Evolutionary conservation across 2,797 vertebrate genomes (phyloP).

Genomic region (Darevskia mixta): DNA sequence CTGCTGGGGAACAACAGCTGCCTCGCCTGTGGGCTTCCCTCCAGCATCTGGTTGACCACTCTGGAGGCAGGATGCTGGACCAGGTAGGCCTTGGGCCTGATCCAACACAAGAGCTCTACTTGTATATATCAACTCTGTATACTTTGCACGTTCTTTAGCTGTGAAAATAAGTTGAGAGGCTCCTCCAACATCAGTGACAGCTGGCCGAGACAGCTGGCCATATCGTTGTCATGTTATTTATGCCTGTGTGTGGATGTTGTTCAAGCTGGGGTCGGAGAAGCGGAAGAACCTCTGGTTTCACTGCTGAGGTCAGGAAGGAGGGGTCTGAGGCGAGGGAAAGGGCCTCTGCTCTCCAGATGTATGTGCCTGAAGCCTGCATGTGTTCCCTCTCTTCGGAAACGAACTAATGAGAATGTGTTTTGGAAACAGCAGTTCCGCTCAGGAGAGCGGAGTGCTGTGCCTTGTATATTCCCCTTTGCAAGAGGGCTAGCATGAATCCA

Average conservation of each 20-base stretch:
- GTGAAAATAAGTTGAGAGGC: background rate
- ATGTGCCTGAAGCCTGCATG: background rate
- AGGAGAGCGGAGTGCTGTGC: background rate
- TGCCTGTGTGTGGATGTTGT: background rate
- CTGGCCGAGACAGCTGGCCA: background rate
- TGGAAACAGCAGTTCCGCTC: background rate
- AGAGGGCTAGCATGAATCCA: background rate
- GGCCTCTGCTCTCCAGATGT: constrained; percentile 11
- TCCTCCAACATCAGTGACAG: background rate
- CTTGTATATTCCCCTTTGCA: background rate
- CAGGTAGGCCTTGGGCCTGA: background rate
- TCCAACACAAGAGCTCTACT: background rate
- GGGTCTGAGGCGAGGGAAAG: background rate
- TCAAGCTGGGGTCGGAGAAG: background rate
- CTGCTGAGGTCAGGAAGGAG: background rate
- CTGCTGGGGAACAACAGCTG: background rate
- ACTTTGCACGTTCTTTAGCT: background rate
- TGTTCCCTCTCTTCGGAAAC: constrained; percentile 19
- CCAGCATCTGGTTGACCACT: background rate
- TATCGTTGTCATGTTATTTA: background rate
- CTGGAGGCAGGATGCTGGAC: background rate
- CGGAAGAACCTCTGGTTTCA: background rate
- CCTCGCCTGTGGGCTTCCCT: background rate
- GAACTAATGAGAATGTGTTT: constrained; percentile 10
- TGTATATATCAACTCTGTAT: background rate